A percentile compares a stretch with the other conserved stretches of the same genome.
Conservation (phyloP, 2,888 invertebrate species). For the Scelioninae gen. 1 region DNA sequence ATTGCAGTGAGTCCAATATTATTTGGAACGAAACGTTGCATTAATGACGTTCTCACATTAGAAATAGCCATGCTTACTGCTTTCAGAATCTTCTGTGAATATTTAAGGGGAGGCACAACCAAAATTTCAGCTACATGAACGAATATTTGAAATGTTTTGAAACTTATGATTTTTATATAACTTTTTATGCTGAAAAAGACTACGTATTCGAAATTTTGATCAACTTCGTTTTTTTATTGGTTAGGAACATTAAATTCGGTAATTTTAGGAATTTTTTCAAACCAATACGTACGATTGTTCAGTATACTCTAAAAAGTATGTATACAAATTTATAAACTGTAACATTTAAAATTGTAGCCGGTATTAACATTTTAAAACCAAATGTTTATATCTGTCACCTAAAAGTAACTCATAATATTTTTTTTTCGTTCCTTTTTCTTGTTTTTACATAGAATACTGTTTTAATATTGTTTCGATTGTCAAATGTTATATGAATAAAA, state of each 20-base stretch:
- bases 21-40: too few species aligned
- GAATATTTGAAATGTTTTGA: not conserved
- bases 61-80: too few species aligned
- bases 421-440: too few species aligned
- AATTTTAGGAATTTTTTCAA: slow-evolving; percentile 5
- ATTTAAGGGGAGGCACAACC: not conserved
- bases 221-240: slow-evolving; percentile 5
- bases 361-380: slow-evolving; percentile 8
- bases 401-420: too few species aligned
- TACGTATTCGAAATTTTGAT: slow-evolving; percentile 3
- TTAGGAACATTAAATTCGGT: slow-evolving; percentile 5
- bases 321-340: not conserved
- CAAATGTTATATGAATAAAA: not conserved
- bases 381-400: too few species aligned
- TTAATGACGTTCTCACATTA: too few species aligned
- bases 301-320: slow-evolving; percentile 1
- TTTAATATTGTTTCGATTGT: not conserved
- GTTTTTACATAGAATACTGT: too few species aligned
- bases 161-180: not conserved
- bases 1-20: too few species aligned
- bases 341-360: slow-evolving; percentile 4
- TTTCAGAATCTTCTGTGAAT: too few species aligned
- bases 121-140: not conserved
- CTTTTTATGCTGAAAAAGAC: slow-evolving; percentile 3
- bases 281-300: not conserved